Conservation (phyloP, 2,888 invertebrate species). For the Drosophila prostipennis region DNA sequence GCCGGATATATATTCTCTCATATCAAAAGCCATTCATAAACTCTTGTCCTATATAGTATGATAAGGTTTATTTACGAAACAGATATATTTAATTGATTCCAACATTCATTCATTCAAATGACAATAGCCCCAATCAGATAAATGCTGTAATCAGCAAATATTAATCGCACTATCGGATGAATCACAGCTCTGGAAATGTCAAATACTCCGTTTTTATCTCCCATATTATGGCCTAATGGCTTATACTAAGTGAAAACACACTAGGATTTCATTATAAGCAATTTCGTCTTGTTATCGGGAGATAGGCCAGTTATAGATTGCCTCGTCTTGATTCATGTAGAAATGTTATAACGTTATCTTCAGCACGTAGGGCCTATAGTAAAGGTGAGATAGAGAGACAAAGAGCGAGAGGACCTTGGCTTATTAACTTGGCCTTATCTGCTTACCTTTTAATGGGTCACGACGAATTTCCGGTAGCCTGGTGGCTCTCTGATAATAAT, state of each 20-base stretch:
- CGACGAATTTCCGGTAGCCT: slow-evolving; percentile 54
- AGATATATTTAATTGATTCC: slow-evolving; percentile 3
- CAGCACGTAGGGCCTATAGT: slow-evolving; percentile 32
- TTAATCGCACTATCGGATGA: slow-evolving; percentile 4
- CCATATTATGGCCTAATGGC: slow-evolving; percentile 12
- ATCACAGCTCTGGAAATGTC: slow-evolving; percentile 11
- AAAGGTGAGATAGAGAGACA: slow-evolving; percentile 14
- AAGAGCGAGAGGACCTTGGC: slow-evolving; percentile 27
- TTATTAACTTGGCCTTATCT: slow-evolving; percentile 50
- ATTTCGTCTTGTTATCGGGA: slow-evolving; percentile 11
- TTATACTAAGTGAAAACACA: slow-evolving; percentile 5
- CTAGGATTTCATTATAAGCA: slow-evolving; percentile 12
- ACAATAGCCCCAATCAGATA: slow-evolving; percentile 7
- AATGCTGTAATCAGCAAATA: not conserved
- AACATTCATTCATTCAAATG: slow-evolving; percentile 10
- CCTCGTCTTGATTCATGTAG: slow-evolving; percentile 39
- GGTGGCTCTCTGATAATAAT: slow-evolving; percentile 6
- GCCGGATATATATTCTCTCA: no score
- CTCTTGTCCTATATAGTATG: not conserved
- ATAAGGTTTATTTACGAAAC: slow-evolving; percentile 2
- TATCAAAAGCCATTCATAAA: not conserved
- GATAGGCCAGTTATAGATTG: slow-evolving; percentile 50
- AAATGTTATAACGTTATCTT: slow-evolving; percentile 44
- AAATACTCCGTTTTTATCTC: slow-evolving; percentile 1
- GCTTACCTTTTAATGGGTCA: slow-evolving; percentile 26